phyloP scores from a whole-genome alignment of 2,113 vertebrate species.

The Speoplatyrhinus poulsoni region DNA sequence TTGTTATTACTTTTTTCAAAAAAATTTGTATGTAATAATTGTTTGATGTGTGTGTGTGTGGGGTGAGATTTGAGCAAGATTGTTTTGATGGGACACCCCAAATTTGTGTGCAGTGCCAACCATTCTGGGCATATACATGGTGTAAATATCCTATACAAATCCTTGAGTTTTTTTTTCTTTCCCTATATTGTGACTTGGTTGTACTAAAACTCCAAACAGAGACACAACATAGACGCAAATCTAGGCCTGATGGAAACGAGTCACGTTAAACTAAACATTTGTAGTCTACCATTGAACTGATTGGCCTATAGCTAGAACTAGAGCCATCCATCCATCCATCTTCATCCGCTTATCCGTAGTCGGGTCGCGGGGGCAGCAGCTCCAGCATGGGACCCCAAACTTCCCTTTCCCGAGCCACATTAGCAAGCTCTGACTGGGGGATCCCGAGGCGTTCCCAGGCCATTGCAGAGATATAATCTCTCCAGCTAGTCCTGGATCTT shows the following conservation, averaged over 20 bases:
- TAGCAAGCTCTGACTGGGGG: too few relatives aligned
- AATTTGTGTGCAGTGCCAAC: conserved; percentile 61
- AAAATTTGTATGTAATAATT: too few relatives aligned
- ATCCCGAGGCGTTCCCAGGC: too few relatives aligned
- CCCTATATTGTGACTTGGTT: conserved; percentile 24
- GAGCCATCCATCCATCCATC: not conserved
- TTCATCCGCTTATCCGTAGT: not conserved
- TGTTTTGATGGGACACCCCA: conserved; percentile 40
- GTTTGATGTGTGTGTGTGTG: conserved; percentile 2
- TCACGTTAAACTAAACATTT: too few relatives aligned
- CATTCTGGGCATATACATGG: conserved; percentile 45
- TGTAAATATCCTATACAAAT: conserved; percentile 38
- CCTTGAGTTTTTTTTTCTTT: conserved; percentile 45
- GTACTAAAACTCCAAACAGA: not conserved
- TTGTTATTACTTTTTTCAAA: too few relatives aligned
- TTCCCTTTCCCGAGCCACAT: too few relatives aligned
- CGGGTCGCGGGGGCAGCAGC: too few relatives aligned
- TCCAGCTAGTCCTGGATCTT: too few relatives aligned
- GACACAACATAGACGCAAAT: too few relatives aligned
- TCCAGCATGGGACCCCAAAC: too few relatives aligned
- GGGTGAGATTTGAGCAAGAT: conserved; percentile 10
- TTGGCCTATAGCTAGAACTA: not conserved
- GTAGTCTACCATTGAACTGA: not conserved
- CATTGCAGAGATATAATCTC: too few relatives aligned
- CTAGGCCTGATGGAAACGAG: too few relatives aligned